Evolutionary conservation across 2,888 invertebrate genomes (phyloP).

Genomic region (Oxyteleia sp.): DNA sequence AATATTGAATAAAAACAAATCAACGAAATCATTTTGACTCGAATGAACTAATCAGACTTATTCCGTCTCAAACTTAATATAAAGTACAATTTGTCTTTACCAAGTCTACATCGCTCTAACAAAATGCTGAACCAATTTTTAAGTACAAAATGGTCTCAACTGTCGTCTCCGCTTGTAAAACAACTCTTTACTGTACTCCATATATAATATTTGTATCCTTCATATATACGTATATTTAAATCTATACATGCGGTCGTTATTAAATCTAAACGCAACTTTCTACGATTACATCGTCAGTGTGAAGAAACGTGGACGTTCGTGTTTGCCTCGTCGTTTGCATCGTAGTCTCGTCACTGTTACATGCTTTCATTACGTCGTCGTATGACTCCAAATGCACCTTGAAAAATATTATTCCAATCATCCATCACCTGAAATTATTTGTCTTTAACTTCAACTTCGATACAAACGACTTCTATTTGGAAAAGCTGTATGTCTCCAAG

Average conservation of each 20-base stretch:
- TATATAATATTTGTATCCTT: no score
- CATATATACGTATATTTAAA: constrained; percentile 14
- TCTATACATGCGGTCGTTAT: constrained; percentile 20
- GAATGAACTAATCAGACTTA: no score
- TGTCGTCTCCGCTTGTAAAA: no score
- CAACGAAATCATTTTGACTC: no score
- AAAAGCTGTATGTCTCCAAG: constrained; percentile 29
- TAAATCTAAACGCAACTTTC: constrained; percentile 23
- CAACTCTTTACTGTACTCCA: no score
- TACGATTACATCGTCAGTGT: constrained; percentile 17
- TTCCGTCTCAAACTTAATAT: no score
- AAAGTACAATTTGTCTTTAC: no score
- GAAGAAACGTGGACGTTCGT: constrained; percentile 26
- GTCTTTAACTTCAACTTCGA: constrained; percentile 19
- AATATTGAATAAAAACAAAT: no score
- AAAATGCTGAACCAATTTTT: no score
- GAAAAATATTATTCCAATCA: constrained; percentile 26
- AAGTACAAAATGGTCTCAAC: no score
- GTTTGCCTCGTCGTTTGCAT: constrained; percentile 11
- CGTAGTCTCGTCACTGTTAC: constrained; percentile 9
- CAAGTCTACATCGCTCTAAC: no score
- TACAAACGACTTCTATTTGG: constrained; percentile 7
- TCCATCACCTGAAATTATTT: not conserved
- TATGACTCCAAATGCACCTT: constrained; percentile 13
- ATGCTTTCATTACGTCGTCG: no score